Conservation (phyloP, 2,113 vertebrate species). For the Epinephelus fuscoguttatus region DNA sequence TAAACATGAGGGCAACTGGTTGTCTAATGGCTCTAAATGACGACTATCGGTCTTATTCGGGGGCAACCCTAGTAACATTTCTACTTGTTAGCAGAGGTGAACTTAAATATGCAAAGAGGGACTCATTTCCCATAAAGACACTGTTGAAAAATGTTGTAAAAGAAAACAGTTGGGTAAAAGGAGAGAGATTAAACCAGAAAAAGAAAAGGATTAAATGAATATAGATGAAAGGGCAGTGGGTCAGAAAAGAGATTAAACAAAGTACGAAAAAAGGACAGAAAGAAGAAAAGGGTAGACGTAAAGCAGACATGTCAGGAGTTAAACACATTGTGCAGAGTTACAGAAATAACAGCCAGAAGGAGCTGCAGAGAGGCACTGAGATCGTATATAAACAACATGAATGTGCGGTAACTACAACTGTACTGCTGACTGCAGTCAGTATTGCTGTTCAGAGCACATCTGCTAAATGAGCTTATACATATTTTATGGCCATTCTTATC, state of each 20-base stretch:
- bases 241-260: background rate
- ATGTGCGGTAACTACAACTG: constrained; percentile 26
- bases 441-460: constrained; percentile 58
- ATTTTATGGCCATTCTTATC: constrained; percentile 52
- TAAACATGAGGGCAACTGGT: too few species aligned
- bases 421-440: constrained; percentile 30
- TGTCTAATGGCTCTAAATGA: too few species aligned
- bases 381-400: background rate
- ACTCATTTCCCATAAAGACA: background rate
- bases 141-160: constrained; percentile 1
- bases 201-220: background rate
- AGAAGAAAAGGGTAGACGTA: background rate
- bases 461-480: constrained; percentile 60
- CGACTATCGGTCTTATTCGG: too few species aligned
- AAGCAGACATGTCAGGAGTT: background rate
- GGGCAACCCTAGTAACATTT: background rate
- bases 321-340: background rate
- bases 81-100: background rate
- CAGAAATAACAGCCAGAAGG: constrained; percentile 10
- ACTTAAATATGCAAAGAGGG: background rate
- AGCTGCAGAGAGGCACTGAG: background rate
- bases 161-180: background rate
- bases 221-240: background rate
- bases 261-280: background rate
- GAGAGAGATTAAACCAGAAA: background rate